phyloP scores from a whole-genome alignment of 2,888 invertebrate species.

The Agonopterix arenella region DNA sequence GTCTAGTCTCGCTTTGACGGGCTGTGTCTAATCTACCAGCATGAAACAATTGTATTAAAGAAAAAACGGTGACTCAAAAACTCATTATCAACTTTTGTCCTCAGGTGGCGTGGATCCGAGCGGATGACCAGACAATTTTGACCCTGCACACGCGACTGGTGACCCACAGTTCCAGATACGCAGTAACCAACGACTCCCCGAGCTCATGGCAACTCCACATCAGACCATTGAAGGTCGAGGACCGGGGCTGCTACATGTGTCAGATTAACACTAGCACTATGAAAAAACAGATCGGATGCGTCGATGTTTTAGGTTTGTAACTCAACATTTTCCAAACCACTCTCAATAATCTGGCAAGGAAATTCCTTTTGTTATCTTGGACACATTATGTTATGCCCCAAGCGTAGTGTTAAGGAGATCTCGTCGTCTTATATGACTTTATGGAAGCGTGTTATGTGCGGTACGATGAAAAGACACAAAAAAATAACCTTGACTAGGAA shows the following conservation, averaged over 20 bases:
- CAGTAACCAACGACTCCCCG: constrained; percentile 82
- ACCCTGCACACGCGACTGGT: constrained; percentile 85
- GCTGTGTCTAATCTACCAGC: too few species aligned
- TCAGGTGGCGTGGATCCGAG: constrained; percentile 87
- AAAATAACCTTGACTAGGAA: too few species aligned
- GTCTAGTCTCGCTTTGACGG: too few species aligned
- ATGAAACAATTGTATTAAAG: too few species aligned
- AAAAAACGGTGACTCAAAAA: neutral
- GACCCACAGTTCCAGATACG: constrained; percentile 84
- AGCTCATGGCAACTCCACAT: constrained; percentile 86
- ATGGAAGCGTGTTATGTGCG: neutral
- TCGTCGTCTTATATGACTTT: too few species aligned
- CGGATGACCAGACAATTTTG: constrained; percentile 85
- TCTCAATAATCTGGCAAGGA: too few species aligned
- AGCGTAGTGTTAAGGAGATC: too few species aligned
- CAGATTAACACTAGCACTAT: constrained; percentile 87
- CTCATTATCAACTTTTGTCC: constrained; percentile 10
- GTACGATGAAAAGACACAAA: too few species aligned
- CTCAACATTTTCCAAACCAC: constrained; percentile 26
- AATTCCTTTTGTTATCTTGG: too few species aligned
- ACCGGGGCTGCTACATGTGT: constrained; percentile 88
- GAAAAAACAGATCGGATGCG: constrained; percentile 86
- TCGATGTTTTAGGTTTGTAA: constrained; percentile 82
- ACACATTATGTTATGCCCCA: neutral
- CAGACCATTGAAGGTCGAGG: constrained; percentile 82